Percentiles rank a stretch among this genome's conserved stretches.
These are phyloP conservation scores for Mechanitis mazaeus DNA, from an alignment of 2,888 invertebrate species.

Conservation along the genomic window DNA sequence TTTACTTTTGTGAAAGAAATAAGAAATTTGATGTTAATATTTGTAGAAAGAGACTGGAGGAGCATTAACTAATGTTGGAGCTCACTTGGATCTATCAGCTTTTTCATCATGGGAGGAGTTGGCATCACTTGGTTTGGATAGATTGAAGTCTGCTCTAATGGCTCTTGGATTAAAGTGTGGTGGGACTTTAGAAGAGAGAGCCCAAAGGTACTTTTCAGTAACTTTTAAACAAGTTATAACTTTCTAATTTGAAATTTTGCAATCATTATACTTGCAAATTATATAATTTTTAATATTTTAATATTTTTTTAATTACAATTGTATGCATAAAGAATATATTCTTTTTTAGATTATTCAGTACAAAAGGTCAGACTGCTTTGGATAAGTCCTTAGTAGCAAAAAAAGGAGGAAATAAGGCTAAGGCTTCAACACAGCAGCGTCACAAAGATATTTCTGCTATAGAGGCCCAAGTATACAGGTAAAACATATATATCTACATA, in stretches of 20 bases:
- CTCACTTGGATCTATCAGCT: constrained; percentile 97
- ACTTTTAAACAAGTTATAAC: background rate
- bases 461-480: constrained; percentile 93
- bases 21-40: constrained; percentile 6
- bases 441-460: constrained; percentile 91
- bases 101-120: constrained; percentile 98
- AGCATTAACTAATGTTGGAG: constrained; percentile 95
- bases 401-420: constrained; percentile 83
- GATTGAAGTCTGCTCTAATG: constrained; percentile 97
- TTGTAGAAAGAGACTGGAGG: constrained; percentile 92
- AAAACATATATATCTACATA: constrained; percentile 21
- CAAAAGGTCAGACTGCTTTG: constrained; percentile 95
- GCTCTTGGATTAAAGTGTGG: constrained; percentile 98
- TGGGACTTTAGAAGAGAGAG: constrained; percentile 97
- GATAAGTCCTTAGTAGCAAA: constrained; percentile 95
- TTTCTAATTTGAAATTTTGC: too few species aligned
- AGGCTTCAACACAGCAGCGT: constrained; percentile 75
- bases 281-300: too few species aligned
- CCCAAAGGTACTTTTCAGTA: constrained; percentile 80
- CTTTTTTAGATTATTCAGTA: constrained; percentile 84
- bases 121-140: constrained; percentile 96
- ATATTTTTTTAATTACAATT: too few species aligned
- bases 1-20: background rate
- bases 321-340: too few species aligned
- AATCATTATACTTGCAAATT: too few species aligned